A percentile compares a stretch with the other conserved stretches of the same genome.
These are phyloP conservation scores for Melanerpes formicivorus DNA, from an alignment of 2,113 vertebrate species.

Conservation along the genomic window DNA sequence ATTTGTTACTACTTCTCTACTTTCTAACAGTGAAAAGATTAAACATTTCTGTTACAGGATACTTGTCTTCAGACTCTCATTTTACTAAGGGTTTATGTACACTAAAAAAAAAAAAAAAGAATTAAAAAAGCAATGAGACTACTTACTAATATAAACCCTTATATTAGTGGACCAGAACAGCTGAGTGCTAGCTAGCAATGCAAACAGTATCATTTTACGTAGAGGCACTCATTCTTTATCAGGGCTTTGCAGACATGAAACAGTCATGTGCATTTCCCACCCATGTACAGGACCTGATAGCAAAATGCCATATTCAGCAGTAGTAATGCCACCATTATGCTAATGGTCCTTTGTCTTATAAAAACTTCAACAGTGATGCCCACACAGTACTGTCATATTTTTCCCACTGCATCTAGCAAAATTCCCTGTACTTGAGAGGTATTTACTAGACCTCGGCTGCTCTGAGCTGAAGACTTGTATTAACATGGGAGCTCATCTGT, in stretches of 20 bases:
- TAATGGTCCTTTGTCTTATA: fast-evolving
- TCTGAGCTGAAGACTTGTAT: neutral
- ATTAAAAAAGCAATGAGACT: neutral
- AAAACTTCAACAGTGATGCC: neutral
- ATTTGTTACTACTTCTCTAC: neutral
- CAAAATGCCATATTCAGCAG: neutral
- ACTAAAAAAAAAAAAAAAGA: neutral
- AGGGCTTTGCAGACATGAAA: neutral
- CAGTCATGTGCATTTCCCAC: neutral
- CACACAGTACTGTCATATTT: fast-evolving
- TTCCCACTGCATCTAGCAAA: neutral
- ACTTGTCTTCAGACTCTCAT: neutral
- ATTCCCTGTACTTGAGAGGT: neutral
- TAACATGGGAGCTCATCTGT: neutral
- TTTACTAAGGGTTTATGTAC: neutral
- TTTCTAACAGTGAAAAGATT: neutral
- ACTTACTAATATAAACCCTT: neutral
- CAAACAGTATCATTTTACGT: neutral
- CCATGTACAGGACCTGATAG: neutral
- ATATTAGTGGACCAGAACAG: neutral
- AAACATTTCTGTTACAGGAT: neutral
- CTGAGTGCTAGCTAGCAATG: neutral
- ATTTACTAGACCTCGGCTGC: neutral
- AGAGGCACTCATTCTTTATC: neutral
- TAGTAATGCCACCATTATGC: neutral